A percentile compares a stretch with the other conserved stretches of the same genome.
Conservation (phyloP, 2,113 vertebrate species). For the Lophotis ruficrista region DNA sequence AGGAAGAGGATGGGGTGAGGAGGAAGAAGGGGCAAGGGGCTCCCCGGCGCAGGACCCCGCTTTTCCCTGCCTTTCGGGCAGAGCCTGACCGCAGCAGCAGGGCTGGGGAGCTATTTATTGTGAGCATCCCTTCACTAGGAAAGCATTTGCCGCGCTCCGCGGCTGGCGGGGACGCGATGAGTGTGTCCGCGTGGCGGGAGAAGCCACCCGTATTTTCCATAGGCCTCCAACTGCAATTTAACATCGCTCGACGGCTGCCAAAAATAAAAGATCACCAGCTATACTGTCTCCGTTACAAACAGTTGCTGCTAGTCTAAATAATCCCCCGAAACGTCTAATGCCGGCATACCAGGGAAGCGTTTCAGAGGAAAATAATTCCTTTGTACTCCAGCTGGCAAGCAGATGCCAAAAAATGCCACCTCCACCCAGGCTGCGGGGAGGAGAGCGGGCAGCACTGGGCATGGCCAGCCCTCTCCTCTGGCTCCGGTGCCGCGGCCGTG, state of each 20-base stretch:
- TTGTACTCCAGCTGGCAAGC: constrained; percentile 51
- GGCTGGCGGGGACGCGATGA: constrained; percentile 37
- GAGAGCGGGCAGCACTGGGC: accelerated
- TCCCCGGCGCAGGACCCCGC: accelerated
- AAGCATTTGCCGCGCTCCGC: not conserved
- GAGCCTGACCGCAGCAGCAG: not conserved
- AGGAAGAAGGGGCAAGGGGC: not conserved
- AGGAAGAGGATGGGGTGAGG: not conserved
- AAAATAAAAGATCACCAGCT: constrained; percentile 53
- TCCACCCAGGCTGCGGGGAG: not conserved
- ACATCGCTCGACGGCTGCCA: constrained; percentile 30
- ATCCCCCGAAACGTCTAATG: constrained; percentile 39
- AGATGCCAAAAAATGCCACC: constrained; percentile 23
- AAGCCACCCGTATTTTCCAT: constrained; percentile 43
- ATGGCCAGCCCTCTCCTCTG: not conserved
- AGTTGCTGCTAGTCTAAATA: constrained; percentile 59
- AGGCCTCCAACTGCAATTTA: constrained; percentile 31
- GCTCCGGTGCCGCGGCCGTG: accelerated
- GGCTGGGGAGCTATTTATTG: constrained; percentile 14
- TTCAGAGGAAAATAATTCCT: constrained; percentile 61
- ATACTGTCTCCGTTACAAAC: constrained; percentile 54
- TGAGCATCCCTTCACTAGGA: constrained; percentile 45
- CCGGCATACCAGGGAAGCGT: not conserved
- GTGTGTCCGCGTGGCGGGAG: constrained; percentile 13
- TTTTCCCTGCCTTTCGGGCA: not conserved